Base-by-base conservation (phyloP, 2,797 vertebrate genomes). In the Luscinia luscinia region DNA sequence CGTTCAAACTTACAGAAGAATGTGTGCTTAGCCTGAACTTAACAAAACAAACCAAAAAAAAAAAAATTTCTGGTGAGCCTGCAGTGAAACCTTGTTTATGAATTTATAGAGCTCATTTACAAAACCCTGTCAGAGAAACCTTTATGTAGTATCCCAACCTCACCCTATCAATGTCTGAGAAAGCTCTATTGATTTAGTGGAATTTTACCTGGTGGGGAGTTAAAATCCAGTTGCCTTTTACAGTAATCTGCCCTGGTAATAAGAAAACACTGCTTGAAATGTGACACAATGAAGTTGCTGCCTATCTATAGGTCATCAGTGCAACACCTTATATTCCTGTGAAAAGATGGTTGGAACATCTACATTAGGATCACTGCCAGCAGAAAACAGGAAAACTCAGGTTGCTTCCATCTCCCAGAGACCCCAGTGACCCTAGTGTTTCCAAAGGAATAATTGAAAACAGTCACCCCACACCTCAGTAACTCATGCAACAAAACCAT, bases 351-450 rank as follows among this genome's bases (percentile, higher is more conserved):
- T 8, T 69, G 66, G 69, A 85, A 34, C 32, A 54, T 11, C 52
- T 36, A 78, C 28, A 26, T 49, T n/a, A 64, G 48, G 3, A 2
- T 72, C 58, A 48, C 18, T 66, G 78, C 22, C 68, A 89, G 58
- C 19, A 76, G 58, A 86, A 94, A 86, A 63, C 63, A 94, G 49
- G 83, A 93, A 79, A 94, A 92, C 38, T 67, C 68, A 54, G 43
- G 64, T 87, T 91, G 45, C 32, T 90, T 80, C 54, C 36, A 57
- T 13, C 46, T 82, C 58, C 38, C 38, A 40, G 41, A 93, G 55
- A 78, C 16, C 30, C 66, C 49, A 45, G 66, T 66, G 62, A 92
- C 46, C 48, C n/a, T 3, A 20, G 32, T 28, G 34, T 43, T 95
- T 96, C 51, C 76, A 91, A 52, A 79, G 67, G 58, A 81, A 69